Evolutionary conservation across 2,888 invertebrate species (phyloP).

Genomic region (Eupsilia transversa): DNA sequence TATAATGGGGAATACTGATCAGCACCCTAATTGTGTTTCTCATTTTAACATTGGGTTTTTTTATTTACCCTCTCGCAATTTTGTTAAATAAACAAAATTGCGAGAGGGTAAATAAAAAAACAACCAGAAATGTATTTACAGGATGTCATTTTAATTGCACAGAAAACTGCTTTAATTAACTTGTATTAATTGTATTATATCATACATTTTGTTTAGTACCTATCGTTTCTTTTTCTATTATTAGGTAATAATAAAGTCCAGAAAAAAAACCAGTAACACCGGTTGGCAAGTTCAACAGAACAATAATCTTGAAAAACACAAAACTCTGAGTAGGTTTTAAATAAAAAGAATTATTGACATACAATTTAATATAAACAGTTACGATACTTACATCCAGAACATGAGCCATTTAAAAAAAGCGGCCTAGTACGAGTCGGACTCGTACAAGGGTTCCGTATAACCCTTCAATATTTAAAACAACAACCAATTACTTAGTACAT

Average conservation of each 20-base stretch:
- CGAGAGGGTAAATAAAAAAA: too few species aligned
- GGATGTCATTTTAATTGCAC: not conserved
- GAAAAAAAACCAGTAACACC: slow-evolving; percentile 4
- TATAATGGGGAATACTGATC: not conserved
- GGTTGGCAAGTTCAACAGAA: slow-evolving; percentile 9
- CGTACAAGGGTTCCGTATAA: too few species aligned
- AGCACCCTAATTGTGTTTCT: too few species aligned
- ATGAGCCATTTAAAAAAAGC: slow-evolving; percentile 48
- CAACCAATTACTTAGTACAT: too few species aligned
- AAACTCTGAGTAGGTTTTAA: slow-evolving; percentile 5
- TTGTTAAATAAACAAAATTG: too few species aligned
- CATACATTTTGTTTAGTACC: not conserved
- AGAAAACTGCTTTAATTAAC: slow-evolving; percentile 30
- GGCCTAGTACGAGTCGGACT: too few species aligned
- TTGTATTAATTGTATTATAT: slow-evolving; percentile 33
- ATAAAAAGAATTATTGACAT: slow-evolving; percentile 48
- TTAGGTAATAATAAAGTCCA: slow-evolving; percentile 17
- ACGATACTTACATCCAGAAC: slow-evolving; percentile 41
- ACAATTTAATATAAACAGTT: slow-evolving; percentile 58
- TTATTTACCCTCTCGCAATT: not conserved
- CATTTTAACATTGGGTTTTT: not conserved
- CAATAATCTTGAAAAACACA: not conserved
- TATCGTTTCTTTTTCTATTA: slow-evolving; percentile 11
- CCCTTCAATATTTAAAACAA: too few species aligned
- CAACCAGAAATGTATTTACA: not conserved